phyloP scores from a whole-genome alignment of 2,113 vertebrate species.

The Uropsilus gracilis region DNA sequence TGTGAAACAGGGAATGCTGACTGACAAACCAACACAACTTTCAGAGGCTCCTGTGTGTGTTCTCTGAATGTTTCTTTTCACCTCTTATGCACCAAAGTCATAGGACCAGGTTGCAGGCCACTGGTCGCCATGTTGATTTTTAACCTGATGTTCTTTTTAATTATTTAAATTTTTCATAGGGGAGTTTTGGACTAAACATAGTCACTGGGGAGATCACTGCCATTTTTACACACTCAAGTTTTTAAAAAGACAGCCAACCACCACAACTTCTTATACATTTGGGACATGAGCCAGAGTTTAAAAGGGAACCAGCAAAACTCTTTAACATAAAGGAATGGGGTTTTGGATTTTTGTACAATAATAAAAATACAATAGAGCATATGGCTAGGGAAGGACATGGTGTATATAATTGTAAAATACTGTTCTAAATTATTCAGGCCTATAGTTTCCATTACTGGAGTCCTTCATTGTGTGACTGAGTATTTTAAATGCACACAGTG shows the following conservation, averaged over 20 bases:
- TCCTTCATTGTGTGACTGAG: conserved; percentile 88
- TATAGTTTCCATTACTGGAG: conserved; percentile 87
- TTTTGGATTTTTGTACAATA: conserved; percentile 83
- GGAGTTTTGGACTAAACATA: conserved; percentile 84
- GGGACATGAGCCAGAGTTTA: conserved; percentile 90
- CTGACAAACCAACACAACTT: conserved; percentile 49
- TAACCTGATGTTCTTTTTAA: conserved; percentile 82
- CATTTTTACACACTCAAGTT: conserved; percentile 95
- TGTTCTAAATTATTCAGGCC: conserved; percentile 90
- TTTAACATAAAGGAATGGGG: conserved; percentile 74
- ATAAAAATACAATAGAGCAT: conserved; percentile 76
- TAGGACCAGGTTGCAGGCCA: conserved; percentile 86
- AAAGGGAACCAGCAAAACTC: conserved; percentile 81
- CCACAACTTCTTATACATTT: conserved; percentile 89
- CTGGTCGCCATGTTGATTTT: conserved; percentile 85
- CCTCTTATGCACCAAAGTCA: conserved; percentile 89
- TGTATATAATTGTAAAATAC: conserved; percentile 92
- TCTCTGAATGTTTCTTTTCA: conserved; percentile 80
- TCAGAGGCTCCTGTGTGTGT: conserved; percentile 61
- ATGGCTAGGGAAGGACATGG: conserved; percentile 81
- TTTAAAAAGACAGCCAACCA: conserved; percentile 86
- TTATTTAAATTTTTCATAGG: conserved; percentile 88
- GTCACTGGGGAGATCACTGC: conserved; percentile 90
- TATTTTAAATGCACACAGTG: conserved; percentile 92
- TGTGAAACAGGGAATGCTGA: conserved; percentile 78